These are phyloP conservation scores for Pangasius djambal DNA, from an alignment of 2,797 vertebrate species.

Conservation along the genomic window DNA sequence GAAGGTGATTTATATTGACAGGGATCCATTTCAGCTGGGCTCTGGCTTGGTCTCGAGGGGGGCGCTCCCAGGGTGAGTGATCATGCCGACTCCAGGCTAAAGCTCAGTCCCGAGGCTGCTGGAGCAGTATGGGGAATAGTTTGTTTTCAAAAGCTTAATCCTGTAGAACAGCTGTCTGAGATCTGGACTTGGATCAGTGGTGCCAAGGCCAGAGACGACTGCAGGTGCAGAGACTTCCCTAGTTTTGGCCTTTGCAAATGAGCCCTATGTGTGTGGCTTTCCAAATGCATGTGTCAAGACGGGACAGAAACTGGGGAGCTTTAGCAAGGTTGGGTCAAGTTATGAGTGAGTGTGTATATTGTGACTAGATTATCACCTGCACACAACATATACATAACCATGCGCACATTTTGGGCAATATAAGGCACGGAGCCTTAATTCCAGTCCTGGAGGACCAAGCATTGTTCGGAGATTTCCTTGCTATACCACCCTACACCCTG, in stretches of 20 bases:
- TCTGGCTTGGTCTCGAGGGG: constrained; percentile 45
- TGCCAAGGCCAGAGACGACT: constrained; percentile 39
- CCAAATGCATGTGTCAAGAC: constrained; percentile 8
- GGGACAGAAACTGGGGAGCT: background rate
- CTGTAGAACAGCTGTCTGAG: constrained; percentile 74
- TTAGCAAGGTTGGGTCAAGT: background rate
- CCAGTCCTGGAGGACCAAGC: background rate
- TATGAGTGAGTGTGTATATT: background rate
- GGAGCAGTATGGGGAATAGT: constrained; percentile 63
- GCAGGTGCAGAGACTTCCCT: constrained; percentile 50
- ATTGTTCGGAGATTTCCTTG: background rate
- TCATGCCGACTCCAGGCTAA: constrained; percentile 44
- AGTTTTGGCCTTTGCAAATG: constrained; percentile 39
- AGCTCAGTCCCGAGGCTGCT: constrained; percentile 51
- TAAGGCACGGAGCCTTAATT: background rate
- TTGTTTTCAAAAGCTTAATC: constrained; percentile 81
- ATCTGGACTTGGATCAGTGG: constrained; percentile 68
- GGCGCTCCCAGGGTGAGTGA: constrained; percentile 37
- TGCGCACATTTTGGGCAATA: background rate
- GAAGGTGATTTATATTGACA: constrained; percentile 60
- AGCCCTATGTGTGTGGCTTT: constrained; percentile 19
- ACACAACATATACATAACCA: background rate
- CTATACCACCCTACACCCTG: too few relatives aligned
- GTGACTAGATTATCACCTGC: background rate
- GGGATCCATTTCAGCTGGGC: constrained; percentile 51